Evolutionary conservation across 2,797 vertebrate species (phyloP), one percentile per base, ranked within the genome.

Genomic region (Labeo calbasu): DNA sequence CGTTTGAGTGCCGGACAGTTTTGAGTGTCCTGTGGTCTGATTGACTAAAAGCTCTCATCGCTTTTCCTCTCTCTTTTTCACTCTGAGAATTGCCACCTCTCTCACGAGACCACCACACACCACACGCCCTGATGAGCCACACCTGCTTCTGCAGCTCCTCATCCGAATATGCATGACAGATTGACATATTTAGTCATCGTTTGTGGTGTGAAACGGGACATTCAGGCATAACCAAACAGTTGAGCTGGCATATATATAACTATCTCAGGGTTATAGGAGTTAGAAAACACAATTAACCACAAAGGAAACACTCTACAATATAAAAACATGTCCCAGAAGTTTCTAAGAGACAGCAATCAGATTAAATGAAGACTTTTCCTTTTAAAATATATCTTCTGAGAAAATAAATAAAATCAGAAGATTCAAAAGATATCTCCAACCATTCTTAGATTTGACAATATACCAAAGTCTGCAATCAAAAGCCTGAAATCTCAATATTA

Each of bases 1-100:
- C 93, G 94, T 94, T 95, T 94, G 91, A 89, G 85, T 93, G 92
- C 94, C 84, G 69, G 91, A 82, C 81, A 89, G 93, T 92, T 89
- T 89, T 94, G 93, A 94, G 91, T 91, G 61, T 90, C 76, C 90
- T 94, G 94, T 91, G 93, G 94, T 94, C 83, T 69, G 81, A 73
- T 82, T 93, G 93, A 95, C 91, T 94, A 91, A 95, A 93, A 93
- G 13, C 82, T 77, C 50, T 81, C 88, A 84, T 68, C 89, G 89
- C 89, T 81, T 84, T 84, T 80, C 75, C 9, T 92, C 91, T 90
- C 90, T 91, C 90, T 93, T 69, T 83, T 17, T 92, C 91, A 90
- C 89, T 91, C 91, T 93, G 91, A 91, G 88, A 85, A 70, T 66
- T 85, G 68, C n/a, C 66, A 84, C 55, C 69, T 82, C 80, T 61